Conservation (phyloP, 2,113 vertebrate genomes). For the Platysternon megacephalum region DNA sequence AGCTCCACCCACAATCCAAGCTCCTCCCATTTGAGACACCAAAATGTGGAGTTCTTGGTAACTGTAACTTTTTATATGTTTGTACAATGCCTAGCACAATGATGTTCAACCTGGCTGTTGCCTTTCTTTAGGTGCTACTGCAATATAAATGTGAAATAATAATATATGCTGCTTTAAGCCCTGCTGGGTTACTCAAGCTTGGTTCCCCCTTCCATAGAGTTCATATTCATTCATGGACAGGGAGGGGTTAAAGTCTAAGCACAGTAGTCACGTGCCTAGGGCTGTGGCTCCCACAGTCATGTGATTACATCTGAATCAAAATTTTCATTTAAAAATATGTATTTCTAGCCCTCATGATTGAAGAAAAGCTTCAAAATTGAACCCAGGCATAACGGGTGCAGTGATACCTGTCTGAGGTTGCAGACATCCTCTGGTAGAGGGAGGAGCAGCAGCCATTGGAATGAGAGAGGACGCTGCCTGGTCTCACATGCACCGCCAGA, state of each 20-base stretch:
- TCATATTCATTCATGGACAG: neutral
- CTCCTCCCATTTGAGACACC: neutral
- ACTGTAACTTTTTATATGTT: neutral
- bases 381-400: neutral
- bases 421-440: neutral
- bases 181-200: neutral
- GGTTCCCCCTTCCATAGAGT: neutral
- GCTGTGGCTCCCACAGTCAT: neutral
- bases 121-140: neutral
- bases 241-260: neutral
- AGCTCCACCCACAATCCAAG: too few species aligned
- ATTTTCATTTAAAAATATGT: neutral
- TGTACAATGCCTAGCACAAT: neutral
- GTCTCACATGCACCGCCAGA: neutral
- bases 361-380: neutral
- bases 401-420: neutral
- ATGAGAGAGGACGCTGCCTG: neutral
- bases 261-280: neutral
- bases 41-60: neutral
- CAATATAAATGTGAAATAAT: neutral
- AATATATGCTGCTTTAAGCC: neutral
- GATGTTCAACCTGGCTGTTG: neutral
- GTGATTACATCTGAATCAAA: neutral
- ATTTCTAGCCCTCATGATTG: neutral
- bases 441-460: neutral